Evolutionary conservation across 2,113 vertebrate species (phyloP).

Genomic region (Sakesphorus luctuosus): DNA sequence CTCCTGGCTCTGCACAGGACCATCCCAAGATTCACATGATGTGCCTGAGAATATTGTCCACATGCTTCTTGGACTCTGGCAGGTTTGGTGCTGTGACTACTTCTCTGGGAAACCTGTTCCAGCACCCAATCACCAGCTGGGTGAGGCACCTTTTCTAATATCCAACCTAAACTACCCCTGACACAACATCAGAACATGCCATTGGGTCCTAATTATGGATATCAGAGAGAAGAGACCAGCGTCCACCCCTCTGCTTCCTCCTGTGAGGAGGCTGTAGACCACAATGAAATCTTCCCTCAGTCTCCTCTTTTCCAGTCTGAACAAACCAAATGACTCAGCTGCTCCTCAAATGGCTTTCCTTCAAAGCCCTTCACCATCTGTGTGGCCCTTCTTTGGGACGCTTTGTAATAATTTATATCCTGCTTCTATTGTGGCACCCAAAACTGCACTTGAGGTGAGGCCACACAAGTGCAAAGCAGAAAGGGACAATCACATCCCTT

Average conservation of each 20-base stretch:
- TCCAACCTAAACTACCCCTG: neutral
- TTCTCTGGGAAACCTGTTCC: neutral
- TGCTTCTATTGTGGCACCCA: accelerated
- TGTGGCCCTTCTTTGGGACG: neutral
- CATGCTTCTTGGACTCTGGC: neutral
- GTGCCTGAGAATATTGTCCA: neutral
- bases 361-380: neutral
- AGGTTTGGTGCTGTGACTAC: neutral
- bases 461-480: neutral
- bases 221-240: too few species aligned
- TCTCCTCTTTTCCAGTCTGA: neutral
- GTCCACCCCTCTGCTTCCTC: neutral
- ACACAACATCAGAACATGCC: neutral
- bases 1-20: too few species aligned
- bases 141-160: neutral
- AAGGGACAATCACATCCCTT: neutral
- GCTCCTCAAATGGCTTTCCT: neutral
- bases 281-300: neutral
- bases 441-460: neutral
- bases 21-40: neutral
- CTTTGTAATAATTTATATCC: too few species aligned
- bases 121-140: neutral
- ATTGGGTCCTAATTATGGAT: accelerated
- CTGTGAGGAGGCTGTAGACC: too few species aligned
- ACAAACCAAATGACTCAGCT: neutral